Evolutionary conservation across 2,888 invertebrate genomes (phyloP), one percentile per base, ranked within the genome.

Genomic region (Biston stratarius): DNA sequence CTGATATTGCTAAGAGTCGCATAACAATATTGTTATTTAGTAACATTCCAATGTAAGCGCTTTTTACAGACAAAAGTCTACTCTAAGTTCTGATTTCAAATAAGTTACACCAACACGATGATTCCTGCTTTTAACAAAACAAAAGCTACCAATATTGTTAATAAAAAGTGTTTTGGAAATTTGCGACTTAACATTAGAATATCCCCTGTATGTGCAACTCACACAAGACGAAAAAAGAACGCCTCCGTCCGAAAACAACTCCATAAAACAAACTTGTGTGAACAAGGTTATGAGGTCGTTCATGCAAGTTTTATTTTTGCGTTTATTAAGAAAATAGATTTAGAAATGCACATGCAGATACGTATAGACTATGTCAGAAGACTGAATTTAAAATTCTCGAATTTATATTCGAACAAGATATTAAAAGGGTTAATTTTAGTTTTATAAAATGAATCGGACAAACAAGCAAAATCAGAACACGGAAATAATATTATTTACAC

Each of bases 1-100:
- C 81, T 82, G 82, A 81, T 79, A 72, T 69, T 48, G 73, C 69
- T 69, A 76, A 73, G 74, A 75, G 64, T 73, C 69, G 70, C 12
- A 45, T 58, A 8, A 44, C 33, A 47, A 67, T 14, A n/a, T n/a
- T n/a, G n/a, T n/a, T n/a, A n/a, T n/a, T n/a, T n/a, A 40, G 15
- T 40, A 15, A 38, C 40, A 53, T 40, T 53, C 15, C 11, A 10
- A 53, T 10, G 8, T 15, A 14, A 11, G 14, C 6, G 24, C 24
- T 24, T 5, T 9, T 9, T 24, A n/a, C 44, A 44, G 6, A n/a
- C 44, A n/a, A 44, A 44, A 2, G 6, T 44, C 44, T 12, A n/a
- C 44, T 14, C 10, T 24, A 48, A 48, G 1, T 8, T 10, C 10
- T 10, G n/a, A n/a, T 8, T 5, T 12, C n/a, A n/a, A 12, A 5